phyloP scores from a whole-genome alignment of 2,888 invertebrate species.

The Aphelenchoides bicaudatus region DNA sequence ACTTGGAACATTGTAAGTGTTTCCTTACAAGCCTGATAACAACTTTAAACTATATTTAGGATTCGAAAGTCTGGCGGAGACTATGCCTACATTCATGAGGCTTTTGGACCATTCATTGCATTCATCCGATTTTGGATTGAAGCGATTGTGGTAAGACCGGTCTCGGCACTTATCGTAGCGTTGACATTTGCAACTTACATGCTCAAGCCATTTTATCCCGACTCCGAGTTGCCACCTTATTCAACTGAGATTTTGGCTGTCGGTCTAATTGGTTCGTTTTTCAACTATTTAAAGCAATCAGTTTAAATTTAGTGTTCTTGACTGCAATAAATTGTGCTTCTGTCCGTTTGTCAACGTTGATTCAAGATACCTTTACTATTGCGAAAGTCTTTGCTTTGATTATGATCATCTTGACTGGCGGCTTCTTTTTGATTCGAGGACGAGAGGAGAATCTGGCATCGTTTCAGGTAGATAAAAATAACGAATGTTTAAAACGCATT shows the following conservation, averaged over 20 bases:
- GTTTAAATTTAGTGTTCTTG: conserved; percentile 73
- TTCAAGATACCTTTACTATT: conserved; percentile 64
- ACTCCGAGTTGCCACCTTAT: conserved; percentile 83
- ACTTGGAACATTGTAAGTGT: conserved; percentile 81
- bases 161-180: conserved; percentile 93
- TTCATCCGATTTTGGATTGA: conserved; percentile 75
- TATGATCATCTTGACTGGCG: conserved; percentile 86
- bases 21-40: too few species aligned
- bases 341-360: conserved; percentile 35
- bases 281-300: not conserved
- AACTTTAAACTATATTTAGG: too few species aligned
- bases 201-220: conserved; percentile 88
- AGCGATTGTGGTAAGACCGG: conserved; percentile 82
- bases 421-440: conserved; percentile 71
- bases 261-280: conserved; percentile 85
- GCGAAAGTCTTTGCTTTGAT: conserved; percentile 81
- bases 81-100: conserved; percentile 98
- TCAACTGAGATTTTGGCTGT: conserved; percentile 82
- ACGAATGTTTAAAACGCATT: too few species aligned
- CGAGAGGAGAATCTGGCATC: conserved; percentile 62
- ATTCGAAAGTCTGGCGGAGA: conserved; percentile 78
- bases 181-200: conserved; percentile 94
- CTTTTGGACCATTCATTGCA: conserved; percentile 83
- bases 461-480: too few species aligned
- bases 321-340: conserved; percentile 90